A percentile compares a stretch with the other conserved stretches of the same genome.
phyloP scores from a whole-genome alignment of 1,140 invertebrate species.

The Berghia stephanieae region DNA sequence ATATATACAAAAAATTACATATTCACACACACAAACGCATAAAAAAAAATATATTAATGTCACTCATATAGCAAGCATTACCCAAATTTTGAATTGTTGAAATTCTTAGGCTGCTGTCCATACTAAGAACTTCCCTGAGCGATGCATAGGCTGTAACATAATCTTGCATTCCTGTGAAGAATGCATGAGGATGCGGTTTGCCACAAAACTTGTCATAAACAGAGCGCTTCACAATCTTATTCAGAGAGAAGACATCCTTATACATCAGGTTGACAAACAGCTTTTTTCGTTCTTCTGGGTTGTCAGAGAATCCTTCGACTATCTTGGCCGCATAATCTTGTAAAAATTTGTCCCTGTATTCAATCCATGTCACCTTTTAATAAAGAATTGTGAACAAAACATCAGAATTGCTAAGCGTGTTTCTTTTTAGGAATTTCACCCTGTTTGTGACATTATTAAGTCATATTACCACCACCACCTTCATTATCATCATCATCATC shows the following conservation, averaged over 20 bases:
- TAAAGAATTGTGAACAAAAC: too few relatives aligned
- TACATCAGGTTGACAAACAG: conserved; percentile 51
- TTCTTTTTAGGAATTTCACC: too few relatives aligned
- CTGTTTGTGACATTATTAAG: too few relatives aligned
- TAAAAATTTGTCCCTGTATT: conserved; percentile 48
- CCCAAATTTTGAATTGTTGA: conserved; percentile 58
- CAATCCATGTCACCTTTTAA: conserved; percentile 34
- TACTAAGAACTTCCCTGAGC: conserved; percentile 48
- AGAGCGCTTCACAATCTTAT: conserved; percentile 31
- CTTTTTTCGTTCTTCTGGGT: conserved; percentile 43
- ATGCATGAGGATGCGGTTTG: conserved; percentile 41
- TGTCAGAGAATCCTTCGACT: conserved; percentile 37
- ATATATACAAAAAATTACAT: too few relatives aligned
- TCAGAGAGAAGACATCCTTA: conserved; percentile 51
- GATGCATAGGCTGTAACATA: background rate
- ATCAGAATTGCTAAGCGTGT: too few relatives aligned
- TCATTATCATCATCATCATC: too few relatives aligned
- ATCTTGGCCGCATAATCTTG: conserved; percentile 49
- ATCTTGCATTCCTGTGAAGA: conserved; percentile 43
- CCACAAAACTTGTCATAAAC: conserved; percentile 48
- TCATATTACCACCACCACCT: too few relatives aligned
- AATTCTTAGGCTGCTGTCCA: conserved; percentile 53
- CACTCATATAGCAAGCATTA: conserved; percentile 26
- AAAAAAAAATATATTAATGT: background rate
- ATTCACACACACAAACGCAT: background rate